Evolutionary conservation across 2,113 vertebrate genomes (phyloP), one percentile per base, ranked within the genome.

Genomic region (Brevimyrus niger): DNA sequence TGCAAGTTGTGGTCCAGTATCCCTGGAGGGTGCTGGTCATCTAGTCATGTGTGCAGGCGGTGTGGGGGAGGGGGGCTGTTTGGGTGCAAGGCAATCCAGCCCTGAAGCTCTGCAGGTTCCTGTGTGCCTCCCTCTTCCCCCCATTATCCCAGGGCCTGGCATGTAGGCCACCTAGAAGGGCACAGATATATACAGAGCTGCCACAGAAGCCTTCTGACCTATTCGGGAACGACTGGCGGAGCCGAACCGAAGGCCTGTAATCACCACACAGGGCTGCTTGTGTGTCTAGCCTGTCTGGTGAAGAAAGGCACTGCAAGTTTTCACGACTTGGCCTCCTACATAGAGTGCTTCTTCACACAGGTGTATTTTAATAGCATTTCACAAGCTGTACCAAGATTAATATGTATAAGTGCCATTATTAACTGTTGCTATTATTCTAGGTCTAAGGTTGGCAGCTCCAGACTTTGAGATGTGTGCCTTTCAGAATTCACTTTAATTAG

Each of bases 401-500:
- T 82, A 42, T 42, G 82, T 84, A 42, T 44, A 47, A 84, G 82
- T 23, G 38, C 17, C 38, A 84, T 9, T 23, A 46, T 46, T 46
- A n/a, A 21, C 38, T 46, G 82, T 47, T 84, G 82, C 47, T 47
- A 47, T 84, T 44, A 10, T 84, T 47, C 82, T 4, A 84, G 82
- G 38, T 38, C 38, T 46, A 23, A 17, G 82, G 82, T n/a, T 47
- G 21, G 44, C 38, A 84, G 13, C 82, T 84, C 5, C 82, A 47
- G 42, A 84, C 8, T 47, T 47, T 47, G 21, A 84, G 82, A 84
- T 84, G 19, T 84, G 82, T n/a, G 23, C 42, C 21, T 84, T 84
- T 84, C 82, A 84, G 82, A 84, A 84, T 84, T 47, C 44, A n/a
- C 44, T 84, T 84, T 47, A 84, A 84, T 84, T 84, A 84, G 82